Conservation (phyloP, 2,888 invertebrate species). For the Oscheius sp. region DNA sequence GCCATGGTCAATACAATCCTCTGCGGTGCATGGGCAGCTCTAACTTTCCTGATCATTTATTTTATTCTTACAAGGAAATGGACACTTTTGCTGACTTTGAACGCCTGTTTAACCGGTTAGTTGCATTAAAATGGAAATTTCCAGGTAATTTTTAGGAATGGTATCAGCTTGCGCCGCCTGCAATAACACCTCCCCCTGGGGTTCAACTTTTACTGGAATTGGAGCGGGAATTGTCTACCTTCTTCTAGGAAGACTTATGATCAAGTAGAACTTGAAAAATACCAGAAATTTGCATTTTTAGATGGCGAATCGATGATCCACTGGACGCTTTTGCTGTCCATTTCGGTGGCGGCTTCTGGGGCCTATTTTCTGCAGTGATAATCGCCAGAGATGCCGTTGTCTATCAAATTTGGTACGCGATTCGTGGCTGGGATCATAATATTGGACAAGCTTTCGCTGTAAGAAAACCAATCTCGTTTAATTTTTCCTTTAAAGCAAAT, state of each 20-base stretch:
- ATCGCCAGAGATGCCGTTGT: slow-evolving; percentile 44
- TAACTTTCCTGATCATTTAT: slow-evolving; percentile 74
- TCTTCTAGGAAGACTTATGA: slow-evolving; percentile 66
- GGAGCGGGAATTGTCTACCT: slow-evolving; percentile 75
- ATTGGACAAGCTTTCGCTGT: slow-evolving; percentile 1
- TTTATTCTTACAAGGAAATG: slow-evolving; percentile 73
- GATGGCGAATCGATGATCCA: slow-evolving; percentile 75
- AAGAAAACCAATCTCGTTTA: too few species aligned
- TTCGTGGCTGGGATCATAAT: neutral
- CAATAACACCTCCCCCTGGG: slow-evolving; percentile 75
- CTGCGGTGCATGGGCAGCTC: slow-evolving; percentile 75
- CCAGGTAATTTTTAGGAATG: slow-evolving; percentile 58
- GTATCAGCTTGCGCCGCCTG: slow-evolving; percentile 76
- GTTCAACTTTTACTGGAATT: slow-evolving; percentile 74
- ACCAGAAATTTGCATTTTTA: slow-evolving; percentile 8
- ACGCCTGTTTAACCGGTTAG: slow-evolving; percentile 76
- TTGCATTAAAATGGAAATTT: neutral
- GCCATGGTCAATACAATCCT: slow-evolving; percentile 77
- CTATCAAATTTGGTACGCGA: slow-evolving; percentile 40
- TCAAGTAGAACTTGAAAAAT: slow-evolving; percentile 41
- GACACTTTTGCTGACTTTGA: slow-evolving; percentile 76
- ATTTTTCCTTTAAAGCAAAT: slow-evolving; percentile 74
- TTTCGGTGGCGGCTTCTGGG: slow-evolving; percentile 77
- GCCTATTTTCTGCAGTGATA: slow-evolving; percentile 71
- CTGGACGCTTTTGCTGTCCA: slow-evolving; percentile 77